These are phyloP conservation scores for Cryptoprocta ferox DNA, from an alignment of 2,797 vertebrate genomes.

Conservation along the genomic window DNA sequence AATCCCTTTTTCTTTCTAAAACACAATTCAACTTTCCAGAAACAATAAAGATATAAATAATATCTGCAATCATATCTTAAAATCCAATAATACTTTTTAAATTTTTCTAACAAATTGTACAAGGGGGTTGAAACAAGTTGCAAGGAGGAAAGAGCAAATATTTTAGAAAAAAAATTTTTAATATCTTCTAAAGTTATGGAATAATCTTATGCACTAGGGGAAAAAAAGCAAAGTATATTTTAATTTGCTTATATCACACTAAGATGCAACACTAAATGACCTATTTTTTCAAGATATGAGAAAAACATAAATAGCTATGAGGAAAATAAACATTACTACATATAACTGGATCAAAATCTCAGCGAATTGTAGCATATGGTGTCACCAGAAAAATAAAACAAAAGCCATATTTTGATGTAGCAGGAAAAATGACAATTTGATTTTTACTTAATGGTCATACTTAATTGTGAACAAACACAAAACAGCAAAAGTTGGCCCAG, in stretches of 20 bases:
- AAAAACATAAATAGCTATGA: background rate
- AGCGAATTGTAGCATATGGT: background rate
- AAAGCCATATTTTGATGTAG: background rate
- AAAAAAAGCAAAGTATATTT: background rate
- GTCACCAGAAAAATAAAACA: background rate
- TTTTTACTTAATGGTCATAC: background rate
- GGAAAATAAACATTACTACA: background rate
- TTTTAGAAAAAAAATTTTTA: background rate
- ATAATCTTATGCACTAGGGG: background rate
- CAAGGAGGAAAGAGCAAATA: background rate
- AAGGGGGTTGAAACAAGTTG: background rate
- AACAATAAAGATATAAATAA: background rate
- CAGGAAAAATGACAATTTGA: background rate
- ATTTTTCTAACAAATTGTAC: background rate
- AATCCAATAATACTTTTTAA: background rate
- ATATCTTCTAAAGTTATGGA: background rate
- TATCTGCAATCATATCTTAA: background rate
- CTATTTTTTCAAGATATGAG: background rate
- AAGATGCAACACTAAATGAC: background rate
- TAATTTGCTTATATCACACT: background rate
- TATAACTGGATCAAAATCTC: background rate
- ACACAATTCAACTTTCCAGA: background rate
- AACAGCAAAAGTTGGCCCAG: background rate
- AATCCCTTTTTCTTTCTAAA: background rate
- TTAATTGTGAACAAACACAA: background rate